phyloP scores from a whole-genome alignment of 2,797 vertebrate genomes.

The Ceryle rudis region DNA sequence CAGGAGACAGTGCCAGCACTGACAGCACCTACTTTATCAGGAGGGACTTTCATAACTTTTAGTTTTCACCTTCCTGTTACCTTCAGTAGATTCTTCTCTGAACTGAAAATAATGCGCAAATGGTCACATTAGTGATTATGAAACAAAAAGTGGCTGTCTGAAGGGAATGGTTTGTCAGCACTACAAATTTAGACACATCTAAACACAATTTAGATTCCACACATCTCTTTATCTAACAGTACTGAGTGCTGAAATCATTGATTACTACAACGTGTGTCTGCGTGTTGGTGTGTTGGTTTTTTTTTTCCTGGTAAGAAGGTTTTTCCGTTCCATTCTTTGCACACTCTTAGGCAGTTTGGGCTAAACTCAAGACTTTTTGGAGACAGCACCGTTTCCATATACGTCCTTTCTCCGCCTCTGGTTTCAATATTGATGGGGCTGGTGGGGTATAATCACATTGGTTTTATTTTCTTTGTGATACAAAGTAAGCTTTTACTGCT shows the following conservation, averaged over 20 bases:
- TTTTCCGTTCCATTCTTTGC: background rate
- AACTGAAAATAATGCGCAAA: background rate
- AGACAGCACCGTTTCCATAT: background rate
- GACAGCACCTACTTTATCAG: background rate
- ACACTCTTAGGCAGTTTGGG: background rate
- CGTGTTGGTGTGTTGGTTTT: background rate
- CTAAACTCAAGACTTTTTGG: background rate
- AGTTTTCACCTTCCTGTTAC: background rate
- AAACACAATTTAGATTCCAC: background rate
- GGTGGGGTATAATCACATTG: background rate
- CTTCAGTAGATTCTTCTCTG: background rate
- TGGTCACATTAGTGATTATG: background rate
- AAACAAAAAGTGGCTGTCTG: background rate
- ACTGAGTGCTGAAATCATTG: background rate
- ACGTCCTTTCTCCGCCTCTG: background rate
- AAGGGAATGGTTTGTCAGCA: background rate
- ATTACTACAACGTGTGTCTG: background rate
- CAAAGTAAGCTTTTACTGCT: background rate
- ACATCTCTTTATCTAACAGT: background rate
- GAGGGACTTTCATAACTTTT: background rate
- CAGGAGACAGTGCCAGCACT: constrained; percentile 48
- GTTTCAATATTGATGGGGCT: background rate
- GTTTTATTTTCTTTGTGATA: background rate
- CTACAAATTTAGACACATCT: background rate
- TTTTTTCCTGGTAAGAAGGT: background rate